A percentile compares a stretch with the other conserved stretches of the same genome.
Conservation (phyloP, 2,888 invertebrate genomes). For the Cerceris rybyensis region DNA sequence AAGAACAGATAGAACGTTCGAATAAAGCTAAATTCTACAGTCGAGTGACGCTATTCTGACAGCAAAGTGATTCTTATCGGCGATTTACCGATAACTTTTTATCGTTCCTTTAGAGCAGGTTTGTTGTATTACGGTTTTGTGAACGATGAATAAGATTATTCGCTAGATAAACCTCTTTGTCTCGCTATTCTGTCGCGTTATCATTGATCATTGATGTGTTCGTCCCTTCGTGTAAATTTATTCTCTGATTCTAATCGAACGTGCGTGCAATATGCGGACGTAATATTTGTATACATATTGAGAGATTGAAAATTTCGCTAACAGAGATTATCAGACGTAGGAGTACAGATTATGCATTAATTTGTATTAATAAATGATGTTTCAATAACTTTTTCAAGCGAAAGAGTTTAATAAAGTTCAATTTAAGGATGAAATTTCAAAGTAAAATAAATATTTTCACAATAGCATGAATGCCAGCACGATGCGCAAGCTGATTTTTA, state of each 20-base stretch:
- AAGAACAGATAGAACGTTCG: conserved; percentile 27
- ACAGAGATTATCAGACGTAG: too few species aligned
- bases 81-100: neutral
- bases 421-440: too few species aligned
- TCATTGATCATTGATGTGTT: neutral
- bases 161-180: conserved; percentile 1
- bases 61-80: conserved; percentile 33
- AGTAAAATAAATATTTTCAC: too few species aligned
- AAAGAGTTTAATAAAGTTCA: too few species aligned
- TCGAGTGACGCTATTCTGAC: conserved; percentile 11
- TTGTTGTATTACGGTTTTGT: neutral
- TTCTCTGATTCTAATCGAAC: neutral
- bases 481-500: too few species aligned
- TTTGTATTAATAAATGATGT: too few species aligned
- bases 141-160: conserved; percentile 1
- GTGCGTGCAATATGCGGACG: neutral
- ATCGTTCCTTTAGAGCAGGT: neutral
- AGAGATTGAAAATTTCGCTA: too few species aligned
- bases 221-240: neutral
- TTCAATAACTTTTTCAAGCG: too few species aligned
- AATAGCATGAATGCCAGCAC: too few species aligned
- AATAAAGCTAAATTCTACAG: conserved; percentile 27
- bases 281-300: too few species aligned
- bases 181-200: neutral
- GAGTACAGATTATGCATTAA: too few species aligned